These are phyloP conservation scores for Corbicula japonica DNA, from an alignment of 2,888 invertebrate genomes.

Conservation along the genomic window DNA sequence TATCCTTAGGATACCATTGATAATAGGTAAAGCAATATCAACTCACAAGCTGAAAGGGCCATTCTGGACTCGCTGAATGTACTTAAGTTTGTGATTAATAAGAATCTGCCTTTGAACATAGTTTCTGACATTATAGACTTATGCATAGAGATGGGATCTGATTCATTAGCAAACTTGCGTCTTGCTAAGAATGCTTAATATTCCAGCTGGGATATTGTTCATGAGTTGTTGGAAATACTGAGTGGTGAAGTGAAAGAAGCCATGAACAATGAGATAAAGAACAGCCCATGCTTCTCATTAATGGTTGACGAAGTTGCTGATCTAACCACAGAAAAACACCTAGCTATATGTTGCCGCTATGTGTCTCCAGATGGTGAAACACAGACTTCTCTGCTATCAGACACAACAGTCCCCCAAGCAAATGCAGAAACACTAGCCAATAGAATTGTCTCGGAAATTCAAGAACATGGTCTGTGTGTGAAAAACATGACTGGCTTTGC, in stretches of 20 bases:
- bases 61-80: slow-evolving; percentile 42
- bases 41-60: neutral
- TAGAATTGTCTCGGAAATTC: slow-evolving; percentile 21
- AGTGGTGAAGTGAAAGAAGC: slow-evolving; percentile 19
- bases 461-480: slow-evolving; percentile 8
- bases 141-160: slow-evolving; percentile 36
- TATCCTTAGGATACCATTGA: too few relatives aligned
- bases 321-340: slow-evolving; percentile 24
- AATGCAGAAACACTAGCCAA: slow-evolving; percentile 36
- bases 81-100: slow-evolving; percentile 15
- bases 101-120: slow-evolving; percentile 45
- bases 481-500: slow-evolving; percentile 49
- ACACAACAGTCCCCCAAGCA: slow-evolving; percentile 17
- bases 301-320: slow-evolving; percentile 57
- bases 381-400: slow-evolving; percentile 33
- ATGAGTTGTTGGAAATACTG: slow-evolving; percentile 33
- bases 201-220: slow-evolving; percentile 46
- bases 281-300: slow-evolving; percentile 21
- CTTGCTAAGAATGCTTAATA: slow-evolving; percentile 40
- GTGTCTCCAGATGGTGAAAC: slow-evolving; percentile 10
- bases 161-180: slow-evolving; percentile 22
- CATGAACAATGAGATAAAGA: slow-evolving; percentile 10
- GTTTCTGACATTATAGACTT: slow-evolving; percentile 33
- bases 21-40: too few relatives aligned
- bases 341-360: slow-evolving; percentile 28